Percentiles rank a stretch among this genome's conserved stretches.
phyloP scores from a whole-genome alignment of 2,888 invertebrate species.

The Caradrina kadenii region DNA sequence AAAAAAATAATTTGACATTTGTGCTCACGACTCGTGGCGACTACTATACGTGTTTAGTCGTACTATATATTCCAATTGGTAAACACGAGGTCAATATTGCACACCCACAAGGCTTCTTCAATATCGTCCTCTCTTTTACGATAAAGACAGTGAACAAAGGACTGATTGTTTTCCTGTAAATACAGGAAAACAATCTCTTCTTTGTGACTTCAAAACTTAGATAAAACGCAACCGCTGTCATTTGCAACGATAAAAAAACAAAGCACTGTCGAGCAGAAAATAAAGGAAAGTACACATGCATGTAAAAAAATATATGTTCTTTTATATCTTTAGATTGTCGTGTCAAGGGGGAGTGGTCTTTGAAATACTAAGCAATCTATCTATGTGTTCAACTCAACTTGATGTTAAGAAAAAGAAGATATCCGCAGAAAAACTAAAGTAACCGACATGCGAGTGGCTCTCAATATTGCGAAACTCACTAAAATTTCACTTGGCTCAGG shows the following conservation, averaged over 20 bases:
- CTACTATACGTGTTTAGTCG: too few relatives aligned
- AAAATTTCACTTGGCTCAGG: too few relatives aligned
- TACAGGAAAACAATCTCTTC: constrained; percentile 6
- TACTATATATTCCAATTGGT: too few relatives aligned
- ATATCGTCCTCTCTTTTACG: too few relatives aligned
- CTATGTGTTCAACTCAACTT: background rate
- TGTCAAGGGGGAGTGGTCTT: constrained; percentile 11
- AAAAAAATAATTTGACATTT: too few relatives aligned
- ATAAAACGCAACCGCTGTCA: constrained; percentile 23
- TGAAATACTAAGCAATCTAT: constrained; percentile 18
- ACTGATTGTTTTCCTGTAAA: too few relatives aligned
- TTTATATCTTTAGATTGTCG: background rate
- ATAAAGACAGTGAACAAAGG: too few relatives aligned
- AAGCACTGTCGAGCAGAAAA: constrained; percentile 11
- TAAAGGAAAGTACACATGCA: constrained; percentile 2
- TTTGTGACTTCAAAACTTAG: constrained; percentile 18
- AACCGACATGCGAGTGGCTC: too few relatives aligned
- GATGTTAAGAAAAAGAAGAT: constrained; percentile 12
- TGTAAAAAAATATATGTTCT: background rate
- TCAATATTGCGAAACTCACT: too few relatives aligned
- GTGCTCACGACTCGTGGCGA: too few relatives aligned
- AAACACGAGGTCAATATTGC: background rate
- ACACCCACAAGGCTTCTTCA: background rate
- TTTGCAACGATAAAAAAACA: constrained; percentile 24
- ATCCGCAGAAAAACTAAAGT: too few relatives aligned